Conservation (phyloP, 2,888 invertebrate genomes). For the Steromphala cineraria region DNA sequence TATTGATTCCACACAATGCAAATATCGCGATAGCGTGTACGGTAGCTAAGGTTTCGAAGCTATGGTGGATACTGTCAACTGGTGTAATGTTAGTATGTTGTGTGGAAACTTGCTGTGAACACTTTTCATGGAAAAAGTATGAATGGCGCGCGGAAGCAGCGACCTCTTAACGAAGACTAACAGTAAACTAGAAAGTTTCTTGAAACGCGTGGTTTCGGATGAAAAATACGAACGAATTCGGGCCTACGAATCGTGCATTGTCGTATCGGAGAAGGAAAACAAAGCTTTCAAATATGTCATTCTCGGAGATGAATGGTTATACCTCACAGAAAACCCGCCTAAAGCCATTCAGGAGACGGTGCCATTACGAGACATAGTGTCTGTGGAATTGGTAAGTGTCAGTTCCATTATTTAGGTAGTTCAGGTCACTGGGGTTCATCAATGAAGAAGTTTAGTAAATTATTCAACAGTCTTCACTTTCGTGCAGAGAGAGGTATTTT, state of each 20-base stretch:
- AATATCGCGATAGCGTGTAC: background rate
- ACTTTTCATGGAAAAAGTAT: conserved; percentile 23
- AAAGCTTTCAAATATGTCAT: conserved; percentile 73
- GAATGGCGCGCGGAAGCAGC: conserved; percentile 60
- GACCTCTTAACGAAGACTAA: conserved; percentile 67
- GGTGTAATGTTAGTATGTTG: background rate
- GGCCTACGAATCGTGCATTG: conserved; percentile 72
- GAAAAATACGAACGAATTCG: conserved; percentile 70
- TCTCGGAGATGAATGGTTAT: conserved; percentile 72
- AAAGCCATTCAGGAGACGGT: conserved; percentile 67
- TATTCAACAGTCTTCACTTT: too few species aligned
- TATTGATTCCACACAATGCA: background rate
- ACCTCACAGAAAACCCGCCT: conserved; percentile 74
- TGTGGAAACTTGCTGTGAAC: background rate
- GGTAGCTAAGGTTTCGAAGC: background rate
- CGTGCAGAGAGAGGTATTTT: too few species aligned
- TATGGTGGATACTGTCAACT: background rate
- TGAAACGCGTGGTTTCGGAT: conserved; percentile 67
- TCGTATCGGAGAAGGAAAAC: conserved; percentile 71
- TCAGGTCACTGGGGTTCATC: too few species aligned
- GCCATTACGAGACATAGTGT: conserved; percentile 65
- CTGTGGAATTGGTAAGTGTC: conserved; percentile 69
- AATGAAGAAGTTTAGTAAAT: too few species aligned
- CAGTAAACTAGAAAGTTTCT: conserved; percentile 73
- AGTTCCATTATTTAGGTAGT: too few species aligned